A percentile compares a stretch with the other conserved stretches of the same genome.
Conservation (phyloP, 2,888 invertebrate genomes). For the Mythimna loreyi region DNA sequence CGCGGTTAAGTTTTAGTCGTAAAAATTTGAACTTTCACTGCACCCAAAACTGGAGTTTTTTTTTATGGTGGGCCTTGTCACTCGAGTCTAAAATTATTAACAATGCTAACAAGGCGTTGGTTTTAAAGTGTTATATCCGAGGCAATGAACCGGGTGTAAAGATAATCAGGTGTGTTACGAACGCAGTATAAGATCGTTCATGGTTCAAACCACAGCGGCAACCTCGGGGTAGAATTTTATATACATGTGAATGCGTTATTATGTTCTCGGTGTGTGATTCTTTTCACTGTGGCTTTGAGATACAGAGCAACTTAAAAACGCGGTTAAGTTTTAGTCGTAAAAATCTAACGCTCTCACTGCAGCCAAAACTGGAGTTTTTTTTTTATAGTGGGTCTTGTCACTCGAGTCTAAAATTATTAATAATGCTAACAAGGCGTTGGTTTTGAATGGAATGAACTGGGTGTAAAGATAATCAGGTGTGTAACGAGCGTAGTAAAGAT, state of each 20-base stretch:
- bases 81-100: conserved; percentile 67
- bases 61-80: no score
- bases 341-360: no score
- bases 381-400: no score
- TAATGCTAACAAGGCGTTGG: conserved; percentile 66
- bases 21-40: no score
- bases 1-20: neutral
- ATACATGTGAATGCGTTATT: conserved; percentile 51
- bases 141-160: conserved; percentile 71
- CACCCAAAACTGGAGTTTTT: no score
- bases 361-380: no score
- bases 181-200: conserved; percentile 62
- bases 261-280: conserved; percentile 35
- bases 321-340: neutral
- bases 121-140: conserved; percentile 69
- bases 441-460: conserved; percentile 72
- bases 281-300: no score
- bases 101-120: conserved; percentile 65
- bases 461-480: conserved; percentile 74
- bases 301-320: no score
- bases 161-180: conserved; percentile 76
- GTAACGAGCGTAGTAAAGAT: conserved; percentile 68
- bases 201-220: conserved; percentile 58
- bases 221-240: conserved; percentile 62
- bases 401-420: conserved; percentile 67